Evolutionary conservation across 2,888 invertebrate genomes (phyloP), one percentile per base, ranked within the genome.

Genomic region (Nymphalis urticae): DNA sequence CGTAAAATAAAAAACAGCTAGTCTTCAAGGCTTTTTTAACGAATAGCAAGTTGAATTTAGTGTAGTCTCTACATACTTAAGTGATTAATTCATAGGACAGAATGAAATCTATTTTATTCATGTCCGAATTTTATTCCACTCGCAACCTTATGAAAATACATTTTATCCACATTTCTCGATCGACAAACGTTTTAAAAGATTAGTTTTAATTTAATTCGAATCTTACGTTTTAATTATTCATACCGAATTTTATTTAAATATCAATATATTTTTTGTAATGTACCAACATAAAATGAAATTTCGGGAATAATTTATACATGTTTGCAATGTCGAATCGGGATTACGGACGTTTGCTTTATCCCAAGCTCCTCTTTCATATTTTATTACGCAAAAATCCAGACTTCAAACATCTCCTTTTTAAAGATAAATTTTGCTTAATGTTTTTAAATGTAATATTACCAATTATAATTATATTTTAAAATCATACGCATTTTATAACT

Each of bases 291-390:
- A 63, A 64, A 61, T 19, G 27, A 65, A 60, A 60, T 48, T 17
- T 27, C 10, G 24, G 36, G 32, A 58, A 51, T 58, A 62, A 65
- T 70, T 56, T 62, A 56, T 64, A 61, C 51, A n/a, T 66, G 47
- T 66, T 66, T 66, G 64, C 68, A 69, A 64, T 80, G 79, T 82
- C 79, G 75, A 75, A 75, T 75, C 65, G 76, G 81, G 82, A 82
- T 82, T 78, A 76, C 56, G 68, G 69, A 67, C 74, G 65, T 75
- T 74, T 74, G 62, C 75, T 74, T 75, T 70, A 74, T 68, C 71
- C 64, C 67, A 72, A 79, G 72, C 75, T 73, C 73, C 68, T 76
- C 75, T 75, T 74, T 75, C 71, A 73, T 72, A 66, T 72, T 68
- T 71, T 75, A 76, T 71, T 77, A 73, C 73, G 71, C 64, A 36